phyloP scores from a whole-genome alignment of 2,113 vertebrate species.

The Nettapus auritus region DNA sequence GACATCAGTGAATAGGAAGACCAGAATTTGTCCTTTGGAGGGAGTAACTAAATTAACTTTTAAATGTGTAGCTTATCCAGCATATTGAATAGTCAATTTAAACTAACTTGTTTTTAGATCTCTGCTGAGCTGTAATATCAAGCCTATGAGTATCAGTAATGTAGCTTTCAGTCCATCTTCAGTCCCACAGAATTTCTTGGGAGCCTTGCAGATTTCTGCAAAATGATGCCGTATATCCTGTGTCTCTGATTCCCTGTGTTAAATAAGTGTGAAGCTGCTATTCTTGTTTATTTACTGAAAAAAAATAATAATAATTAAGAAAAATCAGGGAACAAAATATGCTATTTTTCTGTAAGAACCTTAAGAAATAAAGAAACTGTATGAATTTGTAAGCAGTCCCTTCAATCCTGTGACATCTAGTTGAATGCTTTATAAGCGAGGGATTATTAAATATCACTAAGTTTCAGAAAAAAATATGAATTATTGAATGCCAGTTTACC shows the following conservation, averaged over 20 bases:
- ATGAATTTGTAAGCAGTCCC: background rate
- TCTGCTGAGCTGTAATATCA: background rate
- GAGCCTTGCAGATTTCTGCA: background rate
- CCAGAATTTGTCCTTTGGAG: background rate
- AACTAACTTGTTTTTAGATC: background rate
- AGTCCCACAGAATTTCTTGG: background rate
- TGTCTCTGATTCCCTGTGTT: background rate
- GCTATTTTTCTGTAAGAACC: background rate
- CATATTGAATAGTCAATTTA: background rate
- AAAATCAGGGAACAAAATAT: rapidly evolving
- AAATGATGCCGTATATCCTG: background rate
- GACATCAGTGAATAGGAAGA: background rate
- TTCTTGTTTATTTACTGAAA: background rate
- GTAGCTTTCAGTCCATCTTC: background rate
- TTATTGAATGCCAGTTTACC: background rate
- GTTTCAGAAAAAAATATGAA: background rate
- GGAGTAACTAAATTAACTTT: background rate
- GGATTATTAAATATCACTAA: background rate
- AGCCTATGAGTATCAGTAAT: background rate
- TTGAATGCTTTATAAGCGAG: background rate
- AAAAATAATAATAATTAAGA: background rate
- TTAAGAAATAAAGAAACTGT: background rate
- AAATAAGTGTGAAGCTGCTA: background rate
- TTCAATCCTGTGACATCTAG: rapidly evolving
- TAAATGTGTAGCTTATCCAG: background rate